A percentile compares a stretch with the other conserved stretches of the same genome.
Conservation (phyloP, 2,113 vertebrate species). For the Gyps fulvus region DNA sequence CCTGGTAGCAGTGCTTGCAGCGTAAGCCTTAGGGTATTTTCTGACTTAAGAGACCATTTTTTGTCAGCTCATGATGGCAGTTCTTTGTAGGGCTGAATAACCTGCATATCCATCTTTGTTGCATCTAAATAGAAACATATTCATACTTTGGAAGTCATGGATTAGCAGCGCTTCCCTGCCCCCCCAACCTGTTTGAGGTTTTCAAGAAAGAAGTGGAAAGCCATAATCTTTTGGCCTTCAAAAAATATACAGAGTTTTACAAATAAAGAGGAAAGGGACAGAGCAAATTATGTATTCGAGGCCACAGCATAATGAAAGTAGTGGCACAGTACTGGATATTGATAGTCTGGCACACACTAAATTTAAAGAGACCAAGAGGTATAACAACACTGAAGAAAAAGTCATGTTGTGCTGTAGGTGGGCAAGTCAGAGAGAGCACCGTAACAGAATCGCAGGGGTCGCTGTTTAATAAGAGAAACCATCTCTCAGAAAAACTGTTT, state of each 20-base stretch:
- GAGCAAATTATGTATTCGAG: neutral
- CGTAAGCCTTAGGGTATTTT: neutral
- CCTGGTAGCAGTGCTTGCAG: neutral
- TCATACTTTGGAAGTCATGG: neutral
- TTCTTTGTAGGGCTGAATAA: constrained; percentile 3
- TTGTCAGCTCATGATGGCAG: neutral
- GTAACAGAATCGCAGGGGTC: accelerated
- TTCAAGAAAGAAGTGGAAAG: neutral
- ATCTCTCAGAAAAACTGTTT: neutral
- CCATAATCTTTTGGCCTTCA: neutral
- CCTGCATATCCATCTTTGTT: neutral
- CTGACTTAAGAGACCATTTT: neutral
- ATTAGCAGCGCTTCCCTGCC: neutral
- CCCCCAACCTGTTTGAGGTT: neutral
- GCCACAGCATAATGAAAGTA: neutral
- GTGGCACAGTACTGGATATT: neutral
- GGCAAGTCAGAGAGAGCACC: neutral
- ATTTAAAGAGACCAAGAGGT: neutral
- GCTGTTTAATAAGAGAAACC: neutral
- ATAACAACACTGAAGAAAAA: neutral
- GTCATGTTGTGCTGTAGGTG: neutral
- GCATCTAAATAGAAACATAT: neutral
- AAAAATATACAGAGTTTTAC: neutral
- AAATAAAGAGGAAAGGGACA: neutral
- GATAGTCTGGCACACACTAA: neutral